Conservation (phyloP, 2,888 invertebrate genomes). For the Thera obeliscata region DNA sequence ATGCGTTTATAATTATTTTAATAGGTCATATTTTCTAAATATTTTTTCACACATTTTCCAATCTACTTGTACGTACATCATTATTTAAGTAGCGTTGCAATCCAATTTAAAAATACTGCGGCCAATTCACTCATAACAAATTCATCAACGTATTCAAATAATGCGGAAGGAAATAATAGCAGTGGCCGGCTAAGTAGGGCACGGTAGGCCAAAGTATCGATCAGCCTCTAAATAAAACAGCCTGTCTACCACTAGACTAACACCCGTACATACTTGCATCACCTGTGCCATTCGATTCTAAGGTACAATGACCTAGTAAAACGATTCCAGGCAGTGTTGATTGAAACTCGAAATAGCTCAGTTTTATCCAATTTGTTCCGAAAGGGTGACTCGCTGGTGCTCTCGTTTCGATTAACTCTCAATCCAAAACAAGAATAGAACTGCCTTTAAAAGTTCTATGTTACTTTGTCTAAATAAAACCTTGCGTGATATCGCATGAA, state of each 20-base stretch:
- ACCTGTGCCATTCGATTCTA: slow-evolving; percentile 61
- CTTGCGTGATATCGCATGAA: slow-evolving; percentile 42
- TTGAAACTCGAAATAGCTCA: slow-evolving; percentile 64
- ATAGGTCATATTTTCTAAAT: too few species aligned
- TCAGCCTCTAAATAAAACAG: slow-evolving; percentile 77
- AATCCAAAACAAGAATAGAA: slow-evolving; percentile 16
- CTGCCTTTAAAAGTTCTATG: slow-evolving; percentile 31
- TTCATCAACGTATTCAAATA: slow-evolving; percentile 58
- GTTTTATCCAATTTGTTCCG: slow-evolving; percentile 61
- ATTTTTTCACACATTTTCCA: too few species aligned
- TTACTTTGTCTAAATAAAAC: slow-evolving; percentile 39
- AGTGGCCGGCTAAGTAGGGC: slow-evolving; percentile 75
- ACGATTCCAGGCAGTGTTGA: slow-evolving; percentile 65
- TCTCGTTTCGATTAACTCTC: slow-evolving; percentile 34
- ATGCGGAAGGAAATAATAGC: slow-evolving; percentile 66
- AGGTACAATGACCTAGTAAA: slow-evolving; percentile 75
- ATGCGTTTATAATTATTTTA: too few species aligned
- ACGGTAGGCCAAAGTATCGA: slow-evolving; percentile 75
- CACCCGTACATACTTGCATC: slow-evolving; percentile 58
- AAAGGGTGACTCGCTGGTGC: slow-evolving; percentile 45
- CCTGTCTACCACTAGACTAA: slow-evolving; percentile 69
- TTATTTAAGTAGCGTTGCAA: background rate
- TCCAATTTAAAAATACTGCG: slow-evolving; percentile 23
- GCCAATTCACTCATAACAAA: slow-evolving; percentile 46
- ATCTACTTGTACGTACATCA: background rate